phyloP scores from a whole-genome alignment of 2,797 vertebrate species.

The Tarsius wallacei region DNA sequence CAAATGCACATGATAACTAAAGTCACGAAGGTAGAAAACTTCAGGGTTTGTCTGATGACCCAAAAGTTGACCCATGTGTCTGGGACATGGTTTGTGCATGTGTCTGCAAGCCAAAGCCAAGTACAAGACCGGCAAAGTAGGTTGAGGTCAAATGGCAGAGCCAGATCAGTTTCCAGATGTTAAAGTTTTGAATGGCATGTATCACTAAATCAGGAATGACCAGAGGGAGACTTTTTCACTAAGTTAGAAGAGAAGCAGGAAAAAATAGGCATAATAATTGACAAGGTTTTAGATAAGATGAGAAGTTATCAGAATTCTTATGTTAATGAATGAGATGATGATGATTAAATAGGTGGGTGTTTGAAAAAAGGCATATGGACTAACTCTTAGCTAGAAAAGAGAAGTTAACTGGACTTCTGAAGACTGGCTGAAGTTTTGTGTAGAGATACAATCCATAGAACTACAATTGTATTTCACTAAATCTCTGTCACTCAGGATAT shows the following conservation, averaged over 20 bases:
- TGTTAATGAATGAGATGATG: background rate
- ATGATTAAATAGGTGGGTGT: background rate
- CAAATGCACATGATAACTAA: background rate
- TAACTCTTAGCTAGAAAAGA: background rate
- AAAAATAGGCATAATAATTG: background rate
- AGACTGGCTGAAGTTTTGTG: background rate
- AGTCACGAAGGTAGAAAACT: background rate
- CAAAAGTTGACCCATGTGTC: background rate
- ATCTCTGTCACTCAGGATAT: background rate
- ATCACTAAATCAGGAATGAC: background rate
- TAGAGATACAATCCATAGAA: background rate
- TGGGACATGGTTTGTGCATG: rapidly evolving
- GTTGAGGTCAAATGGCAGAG: background rate
- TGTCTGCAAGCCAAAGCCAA: background rate
- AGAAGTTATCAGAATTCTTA: background rate
- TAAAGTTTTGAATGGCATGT: background rate
- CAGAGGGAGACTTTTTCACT: background rate
- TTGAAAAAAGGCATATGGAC: background rate
- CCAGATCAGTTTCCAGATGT: background rate
- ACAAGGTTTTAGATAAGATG: background rate
- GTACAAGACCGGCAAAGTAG: background rate
- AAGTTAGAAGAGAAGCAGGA: background rate
- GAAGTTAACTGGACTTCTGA: background rate
- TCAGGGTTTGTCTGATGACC: background rate
- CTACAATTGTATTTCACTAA: background rate